Conservation (phyloP, 1,140 invertebrate species). For the Pogonomyrmex barbatus region DNA sequence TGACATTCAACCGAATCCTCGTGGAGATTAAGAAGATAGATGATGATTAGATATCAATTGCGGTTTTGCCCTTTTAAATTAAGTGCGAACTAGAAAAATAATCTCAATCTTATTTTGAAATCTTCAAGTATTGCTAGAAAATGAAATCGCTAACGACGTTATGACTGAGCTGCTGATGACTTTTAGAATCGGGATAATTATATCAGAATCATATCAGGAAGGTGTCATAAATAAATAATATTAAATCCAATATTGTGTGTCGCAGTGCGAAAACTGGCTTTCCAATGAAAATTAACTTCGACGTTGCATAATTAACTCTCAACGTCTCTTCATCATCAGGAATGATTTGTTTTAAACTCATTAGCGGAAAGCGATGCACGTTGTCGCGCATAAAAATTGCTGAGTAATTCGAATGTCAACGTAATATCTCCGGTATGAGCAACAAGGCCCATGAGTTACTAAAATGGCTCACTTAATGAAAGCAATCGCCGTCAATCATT, state of each 20-base stretch:
- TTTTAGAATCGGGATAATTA: background rate
- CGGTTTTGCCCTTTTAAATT: background rate
- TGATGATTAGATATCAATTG: background rate
- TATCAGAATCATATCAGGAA: background rate
- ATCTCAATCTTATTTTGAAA: background rate
- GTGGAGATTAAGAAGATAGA: background rate
- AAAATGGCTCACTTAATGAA: conserved; percentile 26
- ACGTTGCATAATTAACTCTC: background rate
- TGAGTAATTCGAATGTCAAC: conserved; percentile 29
- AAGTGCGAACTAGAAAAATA: background rate
- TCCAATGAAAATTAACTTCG: background rate
- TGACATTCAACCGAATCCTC: background rate
- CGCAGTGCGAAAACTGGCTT: background rate
- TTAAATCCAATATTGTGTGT: background rate
- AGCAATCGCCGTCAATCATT: conserved; percentile 31
- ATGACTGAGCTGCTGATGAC: too few relatives aligned
- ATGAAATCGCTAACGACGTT: background rate
- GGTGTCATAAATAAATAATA: background rate
- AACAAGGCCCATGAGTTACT: conserved; percentile 7
- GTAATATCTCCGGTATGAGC: background rate
- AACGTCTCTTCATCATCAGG: background rate
- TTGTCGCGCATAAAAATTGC: conserved; percentile 10
- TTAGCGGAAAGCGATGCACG: background rate
- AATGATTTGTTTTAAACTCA: background rate
- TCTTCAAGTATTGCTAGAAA: background rate